These are phyloP conservation scores for Hydrotaea diabolus DNA, from an alignment of 2,888 invertebrate species.

Conservation along the genomic window DNA sequence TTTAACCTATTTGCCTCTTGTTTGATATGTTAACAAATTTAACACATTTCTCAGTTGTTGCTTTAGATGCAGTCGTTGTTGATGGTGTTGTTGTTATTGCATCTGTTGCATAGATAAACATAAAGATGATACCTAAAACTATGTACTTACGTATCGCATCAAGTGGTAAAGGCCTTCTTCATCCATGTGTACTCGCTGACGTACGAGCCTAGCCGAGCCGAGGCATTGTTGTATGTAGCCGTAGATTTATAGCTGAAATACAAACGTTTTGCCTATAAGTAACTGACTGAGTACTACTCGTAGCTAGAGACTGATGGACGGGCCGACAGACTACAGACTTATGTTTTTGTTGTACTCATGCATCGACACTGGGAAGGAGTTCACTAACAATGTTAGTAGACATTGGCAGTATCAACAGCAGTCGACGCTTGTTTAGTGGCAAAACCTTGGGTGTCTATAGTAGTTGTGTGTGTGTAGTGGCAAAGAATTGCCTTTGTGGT, in stretches of 20 bases:
- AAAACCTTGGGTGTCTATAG: background rate
- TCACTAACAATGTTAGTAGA: background rate
- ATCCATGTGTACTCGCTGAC: background rate
- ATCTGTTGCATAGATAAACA: constrained; percentile 31
- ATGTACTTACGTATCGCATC: background rate
- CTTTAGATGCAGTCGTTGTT: background rate
- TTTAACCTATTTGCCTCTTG: constrained; percentile 22
- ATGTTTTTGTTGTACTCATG: background rate
- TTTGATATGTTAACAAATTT: constrained; percentile 35
- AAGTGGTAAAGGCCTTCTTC: constrained; percentile 8
- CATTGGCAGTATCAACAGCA: background rate
- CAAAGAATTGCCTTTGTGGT: background rate
- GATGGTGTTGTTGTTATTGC: background rate
- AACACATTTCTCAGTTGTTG: constrained; percentile 25
- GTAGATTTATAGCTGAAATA: constrained; percentile 23
- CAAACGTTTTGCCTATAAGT: constrained; percentile 10
- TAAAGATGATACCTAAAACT: constrained; percentile 28
- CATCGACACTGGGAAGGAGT: background rate
- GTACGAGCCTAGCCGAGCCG: background rate
- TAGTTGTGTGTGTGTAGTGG: background rate
- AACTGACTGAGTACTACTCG: constrained; percentile 2
- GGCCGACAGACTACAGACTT: background rate
- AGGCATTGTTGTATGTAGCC: background rate
- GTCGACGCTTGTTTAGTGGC: constrained; percentile 5
- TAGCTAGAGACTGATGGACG: background rate